phyloP scores from a whole-genome alignment of 2,113 vertebrate species.

The Saguinus midas region DNA sequence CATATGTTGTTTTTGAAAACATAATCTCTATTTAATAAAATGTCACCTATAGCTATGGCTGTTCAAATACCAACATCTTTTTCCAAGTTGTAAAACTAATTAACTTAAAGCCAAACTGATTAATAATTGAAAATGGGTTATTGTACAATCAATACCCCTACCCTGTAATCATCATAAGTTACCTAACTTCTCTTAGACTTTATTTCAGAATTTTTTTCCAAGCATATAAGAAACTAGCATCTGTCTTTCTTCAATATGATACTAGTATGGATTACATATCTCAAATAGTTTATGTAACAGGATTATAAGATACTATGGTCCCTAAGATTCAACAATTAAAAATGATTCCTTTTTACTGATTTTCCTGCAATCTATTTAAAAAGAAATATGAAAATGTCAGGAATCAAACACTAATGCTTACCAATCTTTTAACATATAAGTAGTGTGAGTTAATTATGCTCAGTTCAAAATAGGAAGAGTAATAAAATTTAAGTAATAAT shows the following conservation, averaged over 20 bases:
- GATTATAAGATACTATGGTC: neutral
- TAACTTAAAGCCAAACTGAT: neutral
- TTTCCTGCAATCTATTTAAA: neutral
- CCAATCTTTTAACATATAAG: neutral
- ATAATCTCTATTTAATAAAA: neutral
- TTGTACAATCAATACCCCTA: neutral
- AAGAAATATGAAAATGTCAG: neutral
- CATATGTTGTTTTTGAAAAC: neutral
- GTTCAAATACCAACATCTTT: neutral
- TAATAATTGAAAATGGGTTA: neutral
- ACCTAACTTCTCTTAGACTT: neutral
- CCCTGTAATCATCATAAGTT: neutral
- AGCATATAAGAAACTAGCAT: neutral
- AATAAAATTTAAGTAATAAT: neutral
- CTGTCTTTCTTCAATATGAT: neutral
- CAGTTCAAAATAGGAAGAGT: neutral
- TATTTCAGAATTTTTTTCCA: neutral
- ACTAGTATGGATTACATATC: neutral
- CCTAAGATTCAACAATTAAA: neutral
- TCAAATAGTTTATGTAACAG: neutral
- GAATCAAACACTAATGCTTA: neutral
- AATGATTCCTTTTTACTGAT: neutral
- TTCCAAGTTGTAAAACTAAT: neutral
- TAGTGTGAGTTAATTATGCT: neutral
- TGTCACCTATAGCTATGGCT: neutral